Evolutionary conservation across 1,140 invertebrate genomes (phyloP).

Genomic region (Drosophila sturtevanti): DNA sequence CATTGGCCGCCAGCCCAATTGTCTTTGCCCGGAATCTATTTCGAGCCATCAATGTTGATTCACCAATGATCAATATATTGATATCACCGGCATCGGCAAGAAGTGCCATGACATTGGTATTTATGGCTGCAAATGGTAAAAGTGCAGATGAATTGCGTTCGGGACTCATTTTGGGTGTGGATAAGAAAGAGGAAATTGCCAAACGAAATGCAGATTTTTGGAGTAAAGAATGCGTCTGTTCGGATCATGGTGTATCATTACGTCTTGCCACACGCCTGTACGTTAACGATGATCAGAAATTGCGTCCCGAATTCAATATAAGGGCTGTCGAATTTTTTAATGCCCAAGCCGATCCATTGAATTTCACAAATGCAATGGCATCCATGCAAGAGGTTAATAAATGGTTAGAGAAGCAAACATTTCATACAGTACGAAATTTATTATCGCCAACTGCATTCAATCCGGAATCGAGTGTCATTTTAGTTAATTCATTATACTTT

Average conservation of each 20-base stretch:
- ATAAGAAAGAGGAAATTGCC: slow-evolving; percentile 49
- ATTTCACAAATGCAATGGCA: slow-evolving; percentile 83
- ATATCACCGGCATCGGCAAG: slow-evolving; percentile 54
- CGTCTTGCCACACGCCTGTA: slow-evolving; percentile 60
- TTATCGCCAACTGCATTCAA: slow-evolving; percentile 81
- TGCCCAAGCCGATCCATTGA: slow-evolving; percentile 82
- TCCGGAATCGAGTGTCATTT: slow-evolving; percentile 83
- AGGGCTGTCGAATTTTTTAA: slow-evolving; percentile 60
- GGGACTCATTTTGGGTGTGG: slow-evolving; percentile 38
- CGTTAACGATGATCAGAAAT: slow-evolving; percentile 36
- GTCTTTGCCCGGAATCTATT: slow-evolving; percentile 68
- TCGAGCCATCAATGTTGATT: slow-evolving; percentile 33
- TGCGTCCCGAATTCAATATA: slow-evolving; percentile 48
- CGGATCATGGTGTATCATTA: slow-evolving; percentile 28
- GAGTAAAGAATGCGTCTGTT: slow-evolving; percentile 43
- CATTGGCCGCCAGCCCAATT: slow-evolving; percentile 44
- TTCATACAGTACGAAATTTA: slow-evolving; percentile 86
- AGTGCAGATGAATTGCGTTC: slow-evolving; percentile 48
- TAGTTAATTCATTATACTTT: slow-evolving; percentile 87
- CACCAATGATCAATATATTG: slow-evolving; percentile 23
- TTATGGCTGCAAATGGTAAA: slow-evolving; percentile 53
- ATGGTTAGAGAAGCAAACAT: slow-evolving; percentile 86
- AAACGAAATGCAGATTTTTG: slow-evolving; percentile 51
- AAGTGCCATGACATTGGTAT: slow-evolving; percentile 60
- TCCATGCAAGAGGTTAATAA: slow-evolving; percentile 85